Evolutionary conservation across 2,888 invertebrate genomes (phyloP).

Genomic region (Bibio marci): DNA sequence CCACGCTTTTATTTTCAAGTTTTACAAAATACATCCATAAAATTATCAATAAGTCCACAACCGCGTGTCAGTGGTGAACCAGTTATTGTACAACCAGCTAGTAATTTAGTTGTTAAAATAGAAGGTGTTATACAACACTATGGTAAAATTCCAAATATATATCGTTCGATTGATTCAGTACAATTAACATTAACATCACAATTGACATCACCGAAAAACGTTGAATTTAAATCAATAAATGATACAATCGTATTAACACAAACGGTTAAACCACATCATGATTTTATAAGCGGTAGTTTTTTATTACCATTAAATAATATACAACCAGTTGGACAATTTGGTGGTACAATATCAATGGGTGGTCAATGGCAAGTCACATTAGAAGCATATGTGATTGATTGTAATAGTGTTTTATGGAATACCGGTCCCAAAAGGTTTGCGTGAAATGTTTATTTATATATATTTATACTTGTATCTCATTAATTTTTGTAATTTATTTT

Average conservation of each 20-base stretch:
- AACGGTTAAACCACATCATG: constrained; percentile 75
- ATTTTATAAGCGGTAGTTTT: constrained; percentile 89
- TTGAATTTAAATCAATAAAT: constrained; percentile 14
- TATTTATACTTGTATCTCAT: not conserved
- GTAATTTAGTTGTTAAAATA: constrained; percentile 78
- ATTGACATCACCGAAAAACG: constrained; percentile 28
- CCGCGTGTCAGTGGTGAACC: constrained; percentile 66
- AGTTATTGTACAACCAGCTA: constrained; percentile 64
- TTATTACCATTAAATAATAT: constrained; percentile 33
- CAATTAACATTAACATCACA: constrained; percentile 52
- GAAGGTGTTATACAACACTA: constrained; percentile 76
- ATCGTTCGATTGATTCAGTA: constrained; percentile 52
- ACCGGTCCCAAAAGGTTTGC: constrained; percentile 67
- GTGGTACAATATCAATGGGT: constrained; percentile 31
- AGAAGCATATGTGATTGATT: constrained; percentile 74
- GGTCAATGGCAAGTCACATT: constrained; percentile 61
- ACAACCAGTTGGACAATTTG: constrained; percentile 10
- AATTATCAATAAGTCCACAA: constrained; percentile 66
- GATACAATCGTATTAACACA: constrained; percentile 45
- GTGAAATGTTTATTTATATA: constrained; percentile 36
- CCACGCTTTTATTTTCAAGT: constrained; percentile 73
- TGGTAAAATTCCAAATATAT: constrained; percentile 46
- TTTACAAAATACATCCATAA: constrained; percentile 64
- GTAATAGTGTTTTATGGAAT: constrained; percentile 70
- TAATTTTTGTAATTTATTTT: constrained; percentile 3